Evolutionary conservation across 1,140 invertebrate genomes (phyloP).

Genomic region (Caenorhabditis latens): DNA sequence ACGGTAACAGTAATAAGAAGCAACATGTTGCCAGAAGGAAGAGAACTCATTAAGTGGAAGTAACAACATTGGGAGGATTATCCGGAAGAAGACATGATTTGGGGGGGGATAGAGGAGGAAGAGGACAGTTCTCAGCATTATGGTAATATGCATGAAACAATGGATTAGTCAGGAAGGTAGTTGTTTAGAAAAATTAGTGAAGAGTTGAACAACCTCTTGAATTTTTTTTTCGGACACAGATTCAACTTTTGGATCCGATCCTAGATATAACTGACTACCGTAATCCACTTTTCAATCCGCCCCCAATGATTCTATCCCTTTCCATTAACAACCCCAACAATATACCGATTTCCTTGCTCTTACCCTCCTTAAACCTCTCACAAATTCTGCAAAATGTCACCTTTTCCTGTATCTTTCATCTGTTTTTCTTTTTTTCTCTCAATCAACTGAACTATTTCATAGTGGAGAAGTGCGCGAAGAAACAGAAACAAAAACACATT

Average conservation of each 20-base stretch:
- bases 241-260: too few relatives aligned
- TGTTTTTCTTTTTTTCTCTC: not conserved
- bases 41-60: conserved; percentile 13
- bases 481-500: conserved; percentile 15
- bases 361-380: not conserved
- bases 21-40: conserved; percentile 37
- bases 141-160: not conserved
- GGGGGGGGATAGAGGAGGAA: too few relatives aligned
- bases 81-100: not conserved
- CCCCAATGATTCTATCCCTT: too few relatives aligned
- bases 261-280: too few relatives aligned
- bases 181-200: too few relatives aligned
- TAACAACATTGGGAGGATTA: conserved; percentile 4
- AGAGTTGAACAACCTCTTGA: too few relatives aligned
- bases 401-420: not conserved
- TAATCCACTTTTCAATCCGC: too few relatives aligned
- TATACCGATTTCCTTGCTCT: too few relatives aligned
- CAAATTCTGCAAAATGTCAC: not conserved
- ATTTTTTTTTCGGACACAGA: too few relatives aligned
- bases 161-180: not conserved
- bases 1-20: conserved; percentile 7
- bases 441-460: not conserved
- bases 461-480: conserved; percentile 3
- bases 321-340: too few relatives aligned
- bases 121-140: too few relatives aligned